Evolutionary conservation across 1,140 invertebrate species (phyloP).

Genomic region (Nasonia longicornis): DNA sequence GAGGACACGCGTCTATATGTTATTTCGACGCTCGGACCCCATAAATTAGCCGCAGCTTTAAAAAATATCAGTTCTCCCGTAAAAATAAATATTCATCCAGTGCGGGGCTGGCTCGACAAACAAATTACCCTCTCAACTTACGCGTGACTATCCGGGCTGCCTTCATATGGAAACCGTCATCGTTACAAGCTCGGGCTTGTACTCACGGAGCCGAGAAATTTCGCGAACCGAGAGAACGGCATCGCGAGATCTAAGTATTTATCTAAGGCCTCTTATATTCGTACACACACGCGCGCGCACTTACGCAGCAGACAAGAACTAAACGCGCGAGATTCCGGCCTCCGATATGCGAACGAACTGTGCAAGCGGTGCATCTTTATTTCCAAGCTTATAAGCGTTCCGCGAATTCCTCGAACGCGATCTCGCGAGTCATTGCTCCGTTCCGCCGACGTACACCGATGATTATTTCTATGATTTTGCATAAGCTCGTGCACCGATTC

Average conservation of each 20-base stretch:
- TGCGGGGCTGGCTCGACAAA: too few species aligned
- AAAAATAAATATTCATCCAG: too few species aligned
- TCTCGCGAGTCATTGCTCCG: background rate
- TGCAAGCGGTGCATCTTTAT: conserved; percentile 3
- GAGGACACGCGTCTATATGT: too few species aligned
- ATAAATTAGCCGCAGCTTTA: too few species aligned
- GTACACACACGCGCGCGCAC: background rate
- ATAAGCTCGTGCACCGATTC: background rate
- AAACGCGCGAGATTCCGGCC: conserved; percentile 50
- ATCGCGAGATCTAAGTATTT: background rate
- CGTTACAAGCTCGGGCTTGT: background rate
- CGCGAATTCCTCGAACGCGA: conserved; percentile 46
- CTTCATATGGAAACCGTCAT: background rate
- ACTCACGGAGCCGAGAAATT: too few species aligned
- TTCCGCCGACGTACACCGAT: background rate
- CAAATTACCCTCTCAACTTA: too few species aligned
- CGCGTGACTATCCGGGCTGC: too few species aligned
- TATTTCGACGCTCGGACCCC: too few species aligned
- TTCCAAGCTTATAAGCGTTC: conserved; percentile 47
- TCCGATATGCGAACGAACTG: conserved; percentile 28
- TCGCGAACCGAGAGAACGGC: too few species aligned
- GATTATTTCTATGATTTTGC: background rate
- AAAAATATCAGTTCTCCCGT: too few species aligned
- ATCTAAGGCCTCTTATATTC: background rate
- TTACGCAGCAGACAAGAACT: conserved; percentile 50